Conservation (phyloP, 2,888 invertebrate genomes). For the Mycalesis mineus region DNA sequence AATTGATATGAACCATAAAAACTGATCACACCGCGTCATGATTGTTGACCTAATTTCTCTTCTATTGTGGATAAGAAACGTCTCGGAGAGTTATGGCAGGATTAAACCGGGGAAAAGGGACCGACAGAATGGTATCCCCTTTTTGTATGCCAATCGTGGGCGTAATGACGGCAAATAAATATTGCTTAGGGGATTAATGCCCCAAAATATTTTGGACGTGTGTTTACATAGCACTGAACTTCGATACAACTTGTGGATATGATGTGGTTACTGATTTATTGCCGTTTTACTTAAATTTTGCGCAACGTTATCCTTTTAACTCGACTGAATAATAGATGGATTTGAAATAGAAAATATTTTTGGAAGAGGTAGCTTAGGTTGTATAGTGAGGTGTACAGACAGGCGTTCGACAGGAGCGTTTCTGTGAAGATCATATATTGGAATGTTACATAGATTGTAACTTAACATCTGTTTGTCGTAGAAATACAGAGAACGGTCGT, state of each 20-base stretch:
- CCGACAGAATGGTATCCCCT: slow-evolving; percentile 11
- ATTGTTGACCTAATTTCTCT: slow-evolving; percentile 35
- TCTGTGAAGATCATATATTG: too few species aligned
- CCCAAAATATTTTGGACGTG: slow-evolving; percentile 8
- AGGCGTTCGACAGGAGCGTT: too few species aligned
- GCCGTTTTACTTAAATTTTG: too few species aligned
- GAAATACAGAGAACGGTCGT: too few species aligned
- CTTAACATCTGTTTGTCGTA: too few species aligned
- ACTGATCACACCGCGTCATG: slow-evolving; percentile 22
- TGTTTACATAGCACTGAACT: background rate
- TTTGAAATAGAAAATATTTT: too few species aligned
- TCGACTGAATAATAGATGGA: too few species aligned
- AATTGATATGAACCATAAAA: slow-evolving; percentile 11
- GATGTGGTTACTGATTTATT: too few species aligned
- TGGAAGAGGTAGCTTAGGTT: too few species aligned
- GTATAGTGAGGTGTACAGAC: too few species aligned
- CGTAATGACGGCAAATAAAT: slow-evolving; percentile 14
- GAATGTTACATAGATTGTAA: too few species aligned
- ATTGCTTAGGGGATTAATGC: slow-evolving; percentile 10
- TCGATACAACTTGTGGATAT: background rate
- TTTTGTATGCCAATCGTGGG: slow-evolving; percentile 18
- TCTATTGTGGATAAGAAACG: slow-evolving; percentile 32
- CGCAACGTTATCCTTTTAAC: too few species aligned
- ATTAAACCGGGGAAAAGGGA: slow-evolving; percentile 20
- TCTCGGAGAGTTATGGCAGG: slow-evolving; percentile 30